Evolutionary conservation across 2,113 vertebrate genomes (phyloP).

Genomic region (Nycticorax nycticorax): DNA sequence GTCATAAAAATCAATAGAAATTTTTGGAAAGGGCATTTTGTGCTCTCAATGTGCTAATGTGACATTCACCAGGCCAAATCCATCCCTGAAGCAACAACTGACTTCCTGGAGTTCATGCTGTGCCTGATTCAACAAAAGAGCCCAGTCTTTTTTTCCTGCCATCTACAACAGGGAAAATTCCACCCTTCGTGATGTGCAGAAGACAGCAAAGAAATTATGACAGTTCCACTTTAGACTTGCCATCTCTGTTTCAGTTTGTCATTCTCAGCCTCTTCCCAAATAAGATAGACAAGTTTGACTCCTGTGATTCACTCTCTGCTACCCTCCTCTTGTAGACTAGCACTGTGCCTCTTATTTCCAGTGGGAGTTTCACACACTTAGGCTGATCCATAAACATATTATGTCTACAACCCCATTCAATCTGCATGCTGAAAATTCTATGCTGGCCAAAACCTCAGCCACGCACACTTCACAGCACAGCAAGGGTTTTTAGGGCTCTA

Average conservation of each 20-base stretch:
- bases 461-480: neutral
- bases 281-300: neutral
- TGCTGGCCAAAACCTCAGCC: neutral
- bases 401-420: neutral
- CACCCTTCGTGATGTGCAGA: neutral
- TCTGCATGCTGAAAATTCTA: neutral
- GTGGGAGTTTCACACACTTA: neutral
- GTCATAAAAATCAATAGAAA: conserved; percentile 47
- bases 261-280: neutral
- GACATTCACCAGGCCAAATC: conserved; percentile 21
- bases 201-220: neutral
- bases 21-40: conserved; percentile 29
- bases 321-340: neutral
- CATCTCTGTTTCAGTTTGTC: neutral
- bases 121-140: neutral
- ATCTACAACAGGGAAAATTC: neutral
- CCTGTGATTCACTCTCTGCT: neutral
- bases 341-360: neutral
- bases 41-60: conserved; percentile 34
- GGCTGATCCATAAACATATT: neutral
- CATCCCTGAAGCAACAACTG: neutral
- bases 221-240: neutral
- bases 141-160: neutral
- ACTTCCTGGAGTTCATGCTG: neutral
- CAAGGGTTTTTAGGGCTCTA: neutral